These are phyloP conservation scores for Miniopterus natalensis DNA, from an alignment of 2,113 vertebrate species.

Conservation along the genomic window DNA sequence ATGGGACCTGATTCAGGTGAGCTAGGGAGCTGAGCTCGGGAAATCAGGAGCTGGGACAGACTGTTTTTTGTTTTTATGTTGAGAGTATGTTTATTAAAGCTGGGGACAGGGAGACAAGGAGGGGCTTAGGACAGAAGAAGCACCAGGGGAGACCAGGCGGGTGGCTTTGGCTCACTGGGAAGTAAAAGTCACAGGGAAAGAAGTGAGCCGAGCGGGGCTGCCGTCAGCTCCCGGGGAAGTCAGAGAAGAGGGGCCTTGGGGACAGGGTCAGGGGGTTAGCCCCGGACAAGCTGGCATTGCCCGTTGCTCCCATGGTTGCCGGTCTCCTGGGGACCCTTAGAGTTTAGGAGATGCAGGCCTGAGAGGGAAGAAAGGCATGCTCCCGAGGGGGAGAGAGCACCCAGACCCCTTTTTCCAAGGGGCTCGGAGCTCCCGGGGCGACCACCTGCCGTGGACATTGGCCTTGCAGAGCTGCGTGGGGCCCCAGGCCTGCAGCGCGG, in stretches of 20 bases:
- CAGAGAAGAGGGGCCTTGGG: not conserved
- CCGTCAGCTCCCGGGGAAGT: not conserved
- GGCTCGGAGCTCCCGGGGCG: not conserved
- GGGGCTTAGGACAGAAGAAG: not conserved
- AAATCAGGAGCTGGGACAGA: no score
- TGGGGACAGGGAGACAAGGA: not conserved
- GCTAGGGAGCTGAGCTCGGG: not conserved
- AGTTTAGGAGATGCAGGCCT: not conserved
- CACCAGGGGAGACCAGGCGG: not conserved
- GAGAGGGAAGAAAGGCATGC: not conserved
- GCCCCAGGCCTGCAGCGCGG: accelerated
- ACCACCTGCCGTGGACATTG: accelerated
- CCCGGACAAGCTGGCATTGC: not conserved
- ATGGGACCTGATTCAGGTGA: not conserved
- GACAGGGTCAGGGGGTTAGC: not conserved
- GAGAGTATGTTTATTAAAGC: not conserved
- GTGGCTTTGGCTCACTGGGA: not conserved
- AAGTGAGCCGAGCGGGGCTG: not conserved
- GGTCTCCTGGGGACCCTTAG: not conserved
- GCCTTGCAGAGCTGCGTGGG: accelerated
- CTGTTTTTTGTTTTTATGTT: not conserved
- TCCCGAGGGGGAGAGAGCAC: not conserved
- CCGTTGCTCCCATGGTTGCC: not conserved
- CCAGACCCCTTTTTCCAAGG: not conserved
- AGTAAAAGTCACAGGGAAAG: not conserved